phyloP scores from a whole-genome alignment of 2,113 vertebrate species.

The Okapia johnstoni region DNA sequence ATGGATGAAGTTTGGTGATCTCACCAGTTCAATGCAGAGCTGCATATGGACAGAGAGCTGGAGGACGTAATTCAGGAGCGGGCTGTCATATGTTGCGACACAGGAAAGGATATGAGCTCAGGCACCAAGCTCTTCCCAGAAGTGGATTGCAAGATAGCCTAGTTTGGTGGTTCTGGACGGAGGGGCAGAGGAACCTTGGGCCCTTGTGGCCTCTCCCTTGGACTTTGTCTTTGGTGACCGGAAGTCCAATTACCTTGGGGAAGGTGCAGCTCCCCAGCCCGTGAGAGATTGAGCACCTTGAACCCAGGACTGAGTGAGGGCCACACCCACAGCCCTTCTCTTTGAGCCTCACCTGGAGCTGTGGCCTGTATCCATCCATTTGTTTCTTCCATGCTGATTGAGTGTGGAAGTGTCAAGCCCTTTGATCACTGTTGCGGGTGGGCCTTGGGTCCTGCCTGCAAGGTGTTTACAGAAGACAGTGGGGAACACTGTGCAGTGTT shows the following conservation, averaged over 20 bases:
- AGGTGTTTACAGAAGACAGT: neutral
- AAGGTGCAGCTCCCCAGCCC: neutral
- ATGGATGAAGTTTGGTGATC: neutral
- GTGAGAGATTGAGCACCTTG: no score
- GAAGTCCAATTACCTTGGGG: neutral
- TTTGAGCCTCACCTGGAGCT: neutral
- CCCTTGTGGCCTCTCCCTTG: neutral
- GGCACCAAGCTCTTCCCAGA: neutral
- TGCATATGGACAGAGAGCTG: neutral
- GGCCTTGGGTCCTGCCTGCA: neutral
- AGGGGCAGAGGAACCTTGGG: neutral
- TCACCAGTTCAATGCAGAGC: neutral
- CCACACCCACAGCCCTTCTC: rapidly evolving
- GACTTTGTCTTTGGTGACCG: neutral
- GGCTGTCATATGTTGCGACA: rapidly evolving
- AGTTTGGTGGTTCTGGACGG: neutral
- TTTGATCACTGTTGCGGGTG: neutral
- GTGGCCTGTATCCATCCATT: rapidly evolving
- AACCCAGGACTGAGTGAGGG: neutral
- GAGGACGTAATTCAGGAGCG: rapidly evolving
- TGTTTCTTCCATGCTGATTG: neutral
- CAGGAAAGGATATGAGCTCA: neutral
- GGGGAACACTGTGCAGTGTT: rapidly evolving
- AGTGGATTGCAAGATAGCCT: neutral
- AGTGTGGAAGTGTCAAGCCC: no score